phyloP scores from a whole-genome alignment of 2,888 invertebrate species.

The Hemaris fuciformis region DNA sequence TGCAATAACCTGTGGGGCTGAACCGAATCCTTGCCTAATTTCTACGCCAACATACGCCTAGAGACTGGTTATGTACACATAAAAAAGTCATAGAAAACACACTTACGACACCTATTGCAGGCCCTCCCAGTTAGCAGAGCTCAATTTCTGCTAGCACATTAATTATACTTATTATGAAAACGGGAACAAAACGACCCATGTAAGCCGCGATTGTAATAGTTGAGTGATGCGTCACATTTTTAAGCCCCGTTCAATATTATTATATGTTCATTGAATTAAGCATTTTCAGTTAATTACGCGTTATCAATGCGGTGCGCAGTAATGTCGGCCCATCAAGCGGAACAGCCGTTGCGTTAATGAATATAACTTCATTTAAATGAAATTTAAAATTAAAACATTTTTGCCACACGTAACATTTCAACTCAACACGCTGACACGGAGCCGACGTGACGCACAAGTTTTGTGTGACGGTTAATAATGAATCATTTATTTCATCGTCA shows the following conservation, averaged over 20 bases:
- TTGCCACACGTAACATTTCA: slow-evolving; percentile 26
- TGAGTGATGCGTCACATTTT: background rate
- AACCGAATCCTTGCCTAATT: no score
- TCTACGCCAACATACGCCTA: background rate
- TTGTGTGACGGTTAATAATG: slow-evolving; percentile 22
- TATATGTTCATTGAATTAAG: background rate
- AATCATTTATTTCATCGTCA: slow-evolving; percentile 19
- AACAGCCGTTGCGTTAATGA: slow-evolving; percentile 24
- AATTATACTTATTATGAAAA: background rate
- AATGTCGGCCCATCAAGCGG: slow-evolving; percentile 17
- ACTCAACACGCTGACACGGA: slow-evolving; percentile 20
- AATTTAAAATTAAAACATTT: slow-evolving; percentile 24
- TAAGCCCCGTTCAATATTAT: background rate
- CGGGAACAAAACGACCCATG: background rate
- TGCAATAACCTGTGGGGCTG: no score
- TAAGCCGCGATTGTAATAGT: background rate
- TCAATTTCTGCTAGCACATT: no score
- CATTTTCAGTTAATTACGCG: slow-evolving; percentile 17
- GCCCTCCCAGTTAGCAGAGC: no score
- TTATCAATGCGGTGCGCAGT: slow-evolving; percentile 14
- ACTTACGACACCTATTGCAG: no score
- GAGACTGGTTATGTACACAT: no score
- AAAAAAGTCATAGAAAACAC: no score
- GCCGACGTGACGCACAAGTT: slow-evolving; percentile 9
- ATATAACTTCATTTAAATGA: slow-evolving; percentile 30